A percentile compares a stretch with the other conserved stretches of the same genome.
phyloP scores from a whole-genome alignment of 2,113 vertebrate species.

The Cyprinodon tularosa region DNA sequence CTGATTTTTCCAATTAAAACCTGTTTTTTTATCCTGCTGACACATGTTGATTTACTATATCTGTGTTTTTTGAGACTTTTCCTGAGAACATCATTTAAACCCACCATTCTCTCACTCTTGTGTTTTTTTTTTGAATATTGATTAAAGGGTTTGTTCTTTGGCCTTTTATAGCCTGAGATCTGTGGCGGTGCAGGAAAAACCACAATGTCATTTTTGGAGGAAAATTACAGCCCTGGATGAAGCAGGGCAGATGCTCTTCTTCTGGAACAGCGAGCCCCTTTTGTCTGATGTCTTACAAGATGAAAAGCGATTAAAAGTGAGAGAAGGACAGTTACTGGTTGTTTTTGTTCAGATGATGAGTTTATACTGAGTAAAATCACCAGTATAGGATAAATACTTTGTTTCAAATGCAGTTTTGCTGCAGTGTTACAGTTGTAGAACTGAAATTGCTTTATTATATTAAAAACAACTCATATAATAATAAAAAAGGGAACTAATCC shows the following conservation, averaged over 20 bases:
- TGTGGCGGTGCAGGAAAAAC: slow-evolving; percentile 45
- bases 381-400: not conserved
- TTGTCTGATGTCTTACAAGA: slow-evolving; percentile 39
- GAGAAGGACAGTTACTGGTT: not conserved
- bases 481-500: too few relatives aligned
- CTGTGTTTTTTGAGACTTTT: not conserved
- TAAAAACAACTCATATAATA: not conserved
- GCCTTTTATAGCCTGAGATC: slow-evolving; percentile 31
- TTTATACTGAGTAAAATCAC: slow-evolving; percentile 1
- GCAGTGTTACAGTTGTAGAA: not conserved
- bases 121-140: slow-evolving; percentile 49
- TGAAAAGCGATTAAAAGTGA: slow-evolving; percentile 14
- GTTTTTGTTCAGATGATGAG: slow-evolving; percentile 5
- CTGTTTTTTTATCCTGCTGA: not conserved
- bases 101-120: not conserved
- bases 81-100: not conserved
- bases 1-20: not conserved
- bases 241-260: slow-evolving; percentile 38
- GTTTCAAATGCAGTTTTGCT: not conserved
- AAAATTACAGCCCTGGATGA: slow-evolving; percentile 52
- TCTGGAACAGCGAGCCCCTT: slow-evolving; percentile 43
- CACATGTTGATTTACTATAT: not conserved
- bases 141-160: slow-evolving; percentile 46
- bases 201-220: slow-evolving; percentile 60
- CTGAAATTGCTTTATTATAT: not conserved